These are phyloP conservation scores for Drosophila merina DNA, from an alignment of 2,888 invertebrate genomes.

Conservation along the genomic window DNA sequence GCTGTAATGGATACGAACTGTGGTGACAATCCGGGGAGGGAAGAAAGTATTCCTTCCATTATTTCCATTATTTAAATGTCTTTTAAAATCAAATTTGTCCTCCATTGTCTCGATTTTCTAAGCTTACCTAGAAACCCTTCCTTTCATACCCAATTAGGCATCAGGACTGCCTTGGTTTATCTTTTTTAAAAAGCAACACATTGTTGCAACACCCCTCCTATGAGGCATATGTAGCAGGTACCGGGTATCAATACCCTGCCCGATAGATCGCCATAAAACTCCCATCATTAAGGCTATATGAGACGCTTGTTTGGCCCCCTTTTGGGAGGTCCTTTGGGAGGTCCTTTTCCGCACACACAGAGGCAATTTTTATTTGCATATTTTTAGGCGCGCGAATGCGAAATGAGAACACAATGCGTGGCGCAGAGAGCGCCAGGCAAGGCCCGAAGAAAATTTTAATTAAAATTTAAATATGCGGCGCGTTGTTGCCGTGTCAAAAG, in stretches of 20 bases:
- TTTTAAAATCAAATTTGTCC: background rate
- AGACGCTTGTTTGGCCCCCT: background rate
- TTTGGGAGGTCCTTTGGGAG: background rate
- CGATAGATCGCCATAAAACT: background rate
- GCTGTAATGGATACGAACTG: background rate
- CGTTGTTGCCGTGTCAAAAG: conserved; percentile 59
- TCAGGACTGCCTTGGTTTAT: too few relatives aligned
- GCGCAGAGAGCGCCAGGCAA: conserved; percentile 18
- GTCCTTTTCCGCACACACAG: background rate
- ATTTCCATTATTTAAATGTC: background rate
- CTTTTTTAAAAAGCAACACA: too few relatives aligned
- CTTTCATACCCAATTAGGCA: too few relatives aligned
- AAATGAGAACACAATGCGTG: conserved; percentile 36
- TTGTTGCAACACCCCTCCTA: too few relatives aligned
- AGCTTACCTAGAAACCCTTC: too few relatives aligned
- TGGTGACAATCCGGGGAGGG: background rate
- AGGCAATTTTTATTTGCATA: conserved; percentile 67
- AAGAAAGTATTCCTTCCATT: background rate
- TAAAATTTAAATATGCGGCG: conserved; percentile 75
- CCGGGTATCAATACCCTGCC: too few relatives aligned
- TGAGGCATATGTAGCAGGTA: too few relatives aligned
- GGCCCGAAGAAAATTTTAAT: conserved; percentile 65
- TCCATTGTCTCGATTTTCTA: too few relatives aligned
- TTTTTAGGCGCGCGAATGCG: conserved; percentile 60
- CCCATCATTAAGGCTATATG: background rate